phyloP scores from a whole-genome alignment of 2,113 vertebrate genomes.

The Sceloporus undulatus region DNA sequence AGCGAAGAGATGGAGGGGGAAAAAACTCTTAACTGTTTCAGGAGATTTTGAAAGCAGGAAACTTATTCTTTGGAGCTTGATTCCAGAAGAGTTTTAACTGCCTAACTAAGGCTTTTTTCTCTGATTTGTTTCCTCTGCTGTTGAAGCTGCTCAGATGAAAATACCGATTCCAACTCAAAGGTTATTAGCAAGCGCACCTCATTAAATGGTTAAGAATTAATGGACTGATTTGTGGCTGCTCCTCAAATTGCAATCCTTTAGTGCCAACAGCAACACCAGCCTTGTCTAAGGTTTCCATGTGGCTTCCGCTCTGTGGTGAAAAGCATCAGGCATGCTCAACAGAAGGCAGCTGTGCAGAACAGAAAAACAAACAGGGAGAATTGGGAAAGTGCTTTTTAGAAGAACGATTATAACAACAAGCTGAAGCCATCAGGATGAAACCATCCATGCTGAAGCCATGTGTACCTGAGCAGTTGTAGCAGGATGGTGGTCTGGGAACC shows the following conservation, averaged over 20 bases:
- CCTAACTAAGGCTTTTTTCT: conserved; percentile 21
- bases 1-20: no score
- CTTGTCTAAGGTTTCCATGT: not conserved
- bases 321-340: not conserved
- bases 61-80: conserved; percentile 53
- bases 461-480: not conserved
- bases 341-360: not conserved
- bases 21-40: conserved; percentile 52
- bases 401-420: not conserved
- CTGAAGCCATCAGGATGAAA: no score
- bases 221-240: conserved; percentile 25
- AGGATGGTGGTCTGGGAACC: not conserved
- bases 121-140: not conserved
- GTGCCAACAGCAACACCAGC: not conserved
- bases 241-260: not conserved
- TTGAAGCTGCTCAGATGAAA: conserved; percentile 24
- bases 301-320: not conserved
- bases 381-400: no score
- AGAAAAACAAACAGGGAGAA: not conserved
- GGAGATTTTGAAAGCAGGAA: conserved; percentile 55
- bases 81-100: conserved; percentile 22
- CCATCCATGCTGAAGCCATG: no score
- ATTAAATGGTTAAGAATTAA: conserved; percentile 15
- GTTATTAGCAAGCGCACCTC: conserved; percentile 22
- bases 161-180: conserved; percentile 7